A percentile compares a stretch with the other conserved stretches of the same genome.
These are phyloP conservation scores for Megalonaias nervosa DNA, from an alignment of 1,140 invertebrate species.

Conservation along the genomic window DNA sequence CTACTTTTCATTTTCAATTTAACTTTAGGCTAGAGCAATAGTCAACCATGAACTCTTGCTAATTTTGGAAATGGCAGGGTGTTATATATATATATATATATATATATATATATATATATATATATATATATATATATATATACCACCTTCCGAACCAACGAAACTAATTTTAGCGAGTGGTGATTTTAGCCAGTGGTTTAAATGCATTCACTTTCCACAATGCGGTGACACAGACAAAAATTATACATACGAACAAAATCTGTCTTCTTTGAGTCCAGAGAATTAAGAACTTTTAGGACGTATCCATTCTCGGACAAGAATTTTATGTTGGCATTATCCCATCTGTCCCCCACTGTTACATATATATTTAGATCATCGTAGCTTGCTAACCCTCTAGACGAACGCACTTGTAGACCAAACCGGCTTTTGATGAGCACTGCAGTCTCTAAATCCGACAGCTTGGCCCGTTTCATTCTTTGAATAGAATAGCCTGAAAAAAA, in stretches of 20 bases:
- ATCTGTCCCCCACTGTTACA: constrained; percentile 3
- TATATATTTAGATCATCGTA: constrained; percentile 34
- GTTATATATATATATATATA: too few relatives aligned
- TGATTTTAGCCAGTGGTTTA: too few relatives aligned
- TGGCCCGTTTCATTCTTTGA: constrained; percentile 9
- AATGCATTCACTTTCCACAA: too few relatives aligned
- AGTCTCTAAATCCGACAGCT: background rate
- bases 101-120: too few relatives aligned
- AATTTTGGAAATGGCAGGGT: too few relatives aligned
- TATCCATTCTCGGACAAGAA: constrained; percentile 18
- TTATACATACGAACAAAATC: constrained; percentile 19
- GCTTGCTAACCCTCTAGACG: background rate
- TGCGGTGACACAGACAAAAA: background rate
- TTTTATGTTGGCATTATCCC: constrained; percentile 1
- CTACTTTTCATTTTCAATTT: too few relatives aligned
- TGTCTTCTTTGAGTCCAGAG: constrained; percentile 20
- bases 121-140: too few relatives aligned
- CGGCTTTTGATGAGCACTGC: background rate
- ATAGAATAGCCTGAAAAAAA: too few relatives aligned
- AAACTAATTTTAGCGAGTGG: too few relatives aligned
- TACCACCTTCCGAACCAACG: too few relatives aligned
- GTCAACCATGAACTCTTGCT: too few relatives aligned
- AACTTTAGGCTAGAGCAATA: too few relatives aligned
- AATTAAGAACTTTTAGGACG: constrained; percentile 30
- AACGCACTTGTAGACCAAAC: constrained; percentile 9